Evolutionary conservation across 37 sponge, comb jelly and placozoan genomes (phyloP), one percentile per base, ranked within the genome.

Genomic region (Halisarca cf. caerulea): DNA sequence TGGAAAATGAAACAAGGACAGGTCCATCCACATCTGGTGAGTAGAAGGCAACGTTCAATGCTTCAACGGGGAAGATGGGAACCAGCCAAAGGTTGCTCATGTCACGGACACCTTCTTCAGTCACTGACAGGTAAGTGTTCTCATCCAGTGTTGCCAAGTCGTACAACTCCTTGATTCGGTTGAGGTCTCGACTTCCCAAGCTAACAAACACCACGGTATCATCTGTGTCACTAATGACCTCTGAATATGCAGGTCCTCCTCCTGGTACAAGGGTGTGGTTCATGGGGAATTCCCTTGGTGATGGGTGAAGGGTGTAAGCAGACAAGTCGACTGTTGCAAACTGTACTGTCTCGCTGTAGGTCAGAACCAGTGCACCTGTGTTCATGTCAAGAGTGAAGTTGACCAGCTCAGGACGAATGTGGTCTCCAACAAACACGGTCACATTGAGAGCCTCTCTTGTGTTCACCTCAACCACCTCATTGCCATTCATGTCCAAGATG

Each of bases 301-400:
- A 82, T n/a, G 88, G 88, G 28, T 83, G 79, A 33, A 96, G 28
- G 21, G 92, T 91, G 17, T 93, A 59, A 20, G 84, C 53, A 43
- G 92, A 88, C 17, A 94, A 59, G 51, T 96, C 87, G 11, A 96
- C 75, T 36, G 90, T 85, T 2, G 47, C 28, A 18, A 69, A 86
- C 38, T 80, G 62, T 1, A 96, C 93, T n/a, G 95, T 96, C 59
- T 96, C 96, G 28, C 94, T 89, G 83, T 93, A 96, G 5, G 87
- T 87, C 47, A 96, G 73, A 2, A 69, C 57, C 57, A 96, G 79
- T 20, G 83, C 64, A 25, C 94, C 92, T 47, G 80, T 53, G 61
- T 96, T 64, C 75, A 94, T 72, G 51, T 96, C 92, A 6, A 96
- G 68, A 44, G 79, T 70, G 61, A 93, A 92, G 3, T 61, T 61